Evolutionary conservation across 2,888 invertebrate genomes (phyloP), one percentile per base, ranked within the genome.

Genomic region (Oxycera nigricornis): DNA sequence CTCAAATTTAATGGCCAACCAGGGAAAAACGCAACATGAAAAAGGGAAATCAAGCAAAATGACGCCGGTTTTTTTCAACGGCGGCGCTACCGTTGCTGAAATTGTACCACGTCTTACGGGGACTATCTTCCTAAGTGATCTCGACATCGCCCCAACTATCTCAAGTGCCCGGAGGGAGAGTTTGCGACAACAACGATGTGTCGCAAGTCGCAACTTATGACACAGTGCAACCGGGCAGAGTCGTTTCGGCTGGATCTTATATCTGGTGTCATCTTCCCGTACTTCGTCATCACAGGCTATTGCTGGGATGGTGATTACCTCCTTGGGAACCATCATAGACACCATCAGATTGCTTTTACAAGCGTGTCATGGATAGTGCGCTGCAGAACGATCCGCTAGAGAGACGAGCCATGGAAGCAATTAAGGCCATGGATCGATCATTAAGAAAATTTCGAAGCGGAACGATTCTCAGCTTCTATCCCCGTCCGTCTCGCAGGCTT

Each of bases 381-480:
- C 24, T 22, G 20, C 24, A 24, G 55, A 20, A 24, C 22, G 55
- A 55, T 55, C 55, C 55, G 24, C 55, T 24, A 7, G 4, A 24
- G 55, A 55, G 17, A 17, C 9, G 55, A 22, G 22, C 22, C 2
- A 20, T 55, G 55, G 55, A 55, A 55, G 55, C 55, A 70, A 70
- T 70, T 70, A 70, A 70, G 70, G 70, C 70, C 70, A 70, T 31
- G 20, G 70, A 31, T 70, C 70, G 65, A 41, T 65, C 70, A 70
- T 70, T 70, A 55, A 31, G 52, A 55, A 31, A 22, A 70, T n/a
- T 24, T 55, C 52, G 70, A 70, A 70, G 70, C 70, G 70, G 70
- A 70, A 70, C 70, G 70, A 70, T 65, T 41, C 30, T 41, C 39
- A 30, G 39, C 30, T 70, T 31, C 70, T 28, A 17, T 52, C 70